Percentiles rank a stretch among this genome's conserved stretches.
Evolutionary conservation across 2,113 vertebrate species (phyloP).

Genomic region (Stercorarius parasiticus): DNA sequence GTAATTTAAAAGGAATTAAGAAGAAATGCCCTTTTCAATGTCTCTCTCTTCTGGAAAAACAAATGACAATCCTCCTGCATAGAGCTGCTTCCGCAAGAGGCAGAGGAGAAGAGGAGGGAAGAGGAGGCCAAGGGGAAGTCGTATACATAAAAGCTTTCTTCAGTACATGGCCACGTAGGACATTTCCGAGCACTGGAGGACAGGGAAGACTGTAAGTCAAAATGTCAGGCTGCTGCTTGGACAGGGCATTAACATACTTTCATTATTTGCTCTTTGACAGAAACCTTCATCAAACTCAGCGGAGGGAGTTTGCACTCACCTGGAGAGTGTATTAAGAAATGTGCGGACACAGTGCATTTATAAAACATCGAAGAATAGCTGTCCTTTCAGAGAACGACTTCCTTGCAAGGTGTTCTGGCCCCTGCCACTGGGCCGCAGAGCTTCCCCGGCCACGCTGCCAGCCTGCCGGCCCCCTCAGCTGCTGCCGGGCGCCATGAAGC

Average conservation of each 20-base stretch:
- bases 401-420: accelerated
- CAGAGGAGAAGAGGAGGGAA: not conserved
- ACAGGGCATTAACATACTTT: not conserved
- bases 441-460: accelerated
- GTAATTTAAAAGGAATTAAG: not conserved
- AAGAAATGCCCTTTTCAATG: not conserved
- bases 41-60: not conserved
- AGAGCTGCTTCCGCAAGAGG: not conserved
- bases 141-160: not conserved
- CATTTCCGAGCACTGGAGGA: not conserved
- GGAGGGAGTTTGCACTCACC: not conserved
- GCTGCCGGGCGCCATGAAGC: not conserved
- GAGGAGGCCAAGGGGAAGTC: not conserved
- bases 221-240: not conserved
- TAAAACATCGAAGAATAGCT: not conserved
- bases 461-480: not conserved
- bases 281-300: not conserved
- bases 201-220: not conserved
- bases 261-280: not conserved
- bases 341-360: accelerated
- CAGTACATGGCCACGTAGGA: not conserved
- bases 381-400: accelerated
- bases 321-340: not conserved
- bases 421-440: not conserved
- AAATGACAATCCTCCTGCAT: not conserved